Evolutionary conservation across 2,888 invertebrate genomes (phyloP).

Genomic region (Drosophila greeni): DNA sequence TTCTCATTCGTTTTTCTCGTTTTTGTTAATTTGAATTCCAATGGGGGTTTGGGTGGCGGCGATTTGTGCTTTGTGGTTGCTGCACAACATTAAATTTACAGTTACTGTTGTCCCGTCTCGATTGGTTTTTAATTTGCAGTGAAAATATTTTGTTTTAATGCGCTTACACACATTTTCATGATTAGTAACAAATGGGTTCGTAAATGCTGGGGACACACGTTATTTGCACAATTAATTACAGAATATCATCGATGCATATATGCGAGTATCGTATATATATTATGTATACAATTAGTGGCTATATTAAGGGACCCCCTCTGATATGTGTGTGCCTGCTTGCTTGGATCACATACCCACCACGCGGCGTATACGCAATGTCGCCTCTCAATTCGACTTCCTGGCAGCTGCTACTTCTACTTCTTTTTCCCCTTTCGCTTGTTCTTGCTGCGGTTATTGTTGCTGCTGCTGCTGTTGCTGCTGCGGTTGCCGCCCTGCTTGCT

Average conservation of each 20-base stretch:
- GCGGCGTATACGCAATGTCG: constrained; percentile 56
- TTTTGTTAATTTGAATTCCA: constrained; percentile 38
- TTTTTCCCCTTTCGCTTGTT: constrained; percentile 73
- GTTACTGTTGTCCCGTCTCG: constrained; percentile 35
- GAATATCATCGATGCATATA: constrained; percentile 42
- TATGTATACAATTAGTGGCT: constrained; percentile 29
- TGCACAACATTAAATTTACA: constrained; percentile 46
- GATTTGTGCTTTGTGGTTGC: constrained; percentile 36
- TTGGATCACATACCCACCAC: constrained; percentile 46
- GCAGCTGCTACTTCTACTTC: constrained; percentile 51
- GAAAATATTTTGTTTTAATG: constrained; percentile 36
- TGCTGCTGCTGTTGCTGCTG: constrained; percentile 30
- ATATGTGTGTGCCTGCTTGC: constrained; percentile 51
- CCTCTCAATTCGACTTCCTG: constrained; percentile 3
- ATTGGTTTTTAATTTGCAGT: constrained; percentile 35
- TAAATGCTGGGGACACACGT: constrained; percentile 62
- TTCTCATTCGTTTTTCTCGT: constrained; percentile 19
- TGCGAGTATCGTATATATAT: constrained; percentile 32
- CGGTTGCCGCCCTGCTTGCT: constrained; percentile 43
- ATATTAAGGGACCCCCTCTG: constrained; percentile 40
- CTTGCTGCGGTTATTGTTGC: constrained; percentile 61
- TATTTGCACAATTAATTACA: constrained; percentile 67
- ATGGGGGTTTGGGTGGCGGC: constrained; percentile 20
- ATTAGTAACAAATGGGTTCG: constrained; percentile 75
- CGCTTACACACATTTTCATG: constrained; percentile 38